Percentiles rank a stretch among this genome's conserved stretches.
Evolutionary conservation across 1,140 invertebrate genomes (phyloP).

Genomic region (Orius insidiosus): DNA sequence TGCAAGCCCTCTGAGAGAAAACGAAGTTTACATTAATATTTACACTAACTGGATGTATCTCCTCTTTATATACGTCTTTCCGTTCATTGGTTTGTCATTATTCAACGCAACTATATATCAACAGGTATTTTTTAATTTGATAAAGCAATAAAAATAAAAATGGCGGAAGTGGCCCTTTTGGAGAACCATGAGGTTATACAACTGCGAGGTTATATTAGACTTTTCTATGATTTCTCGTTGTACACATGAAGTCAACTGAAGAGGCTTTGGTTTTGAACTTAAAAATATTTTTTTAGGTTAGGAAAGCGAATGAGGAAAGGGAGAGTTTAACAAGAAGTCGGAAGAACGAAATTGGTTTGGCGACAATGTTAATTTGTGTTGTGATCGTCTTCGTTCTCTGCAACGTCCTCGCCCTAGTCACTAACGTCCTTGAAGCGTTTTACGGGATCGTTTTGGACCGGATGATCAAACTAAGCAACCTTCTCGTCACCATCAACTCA

Average conservation of each 20-base stretch:
- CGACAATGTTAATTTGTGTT: slow-evolving; percentile 88
- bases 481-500: slow-evolving; percentile 88
- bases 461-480: slow-evolving; percentile 70
- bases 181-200: too few relatives aligned
- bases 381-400: slow-evolving; percentile 90
- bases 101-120: slow-evolving; percentile 80
- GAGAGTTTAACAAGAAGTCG: slow-evolving; percentile 62
- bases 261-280: slow-evolving; percentile 2
- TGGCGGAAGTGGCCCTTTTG: too few relatives aligned
- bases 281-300: slow-evolving; percentile 38
- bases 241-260: too few relatives aligned
- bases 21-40: slow-evolving; percentile 48
- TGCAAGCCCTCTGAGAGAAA: slow-evolving; percentile 48
- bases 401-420: slow-evolving; percentile 75
- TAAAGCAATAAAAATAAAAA: too few relatives aligned
- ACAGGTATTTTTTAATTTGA: too few relatives aligned
- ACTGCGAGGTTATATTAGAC: neutral
- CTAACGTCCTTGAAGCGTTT: slow-evolving; percentile 72
- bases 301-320: slow-evolving; percentile 64
- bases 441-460: slow-evolving; percentile 47
- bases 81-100: slow-evolving; percentile 67
- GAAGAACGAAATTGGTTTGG: slow-evolving; percentile 69
- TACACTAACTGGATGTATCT: slow-evolving; percentile 89
- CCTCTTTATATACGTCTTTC: slow-evolving; percentile 74
- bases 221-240: neutral